These are phyloP conservation scores for Spisula solida DNA, from an alignment of 2,888 invertebrate genomes.

Conservation along the genomic window DNA sequence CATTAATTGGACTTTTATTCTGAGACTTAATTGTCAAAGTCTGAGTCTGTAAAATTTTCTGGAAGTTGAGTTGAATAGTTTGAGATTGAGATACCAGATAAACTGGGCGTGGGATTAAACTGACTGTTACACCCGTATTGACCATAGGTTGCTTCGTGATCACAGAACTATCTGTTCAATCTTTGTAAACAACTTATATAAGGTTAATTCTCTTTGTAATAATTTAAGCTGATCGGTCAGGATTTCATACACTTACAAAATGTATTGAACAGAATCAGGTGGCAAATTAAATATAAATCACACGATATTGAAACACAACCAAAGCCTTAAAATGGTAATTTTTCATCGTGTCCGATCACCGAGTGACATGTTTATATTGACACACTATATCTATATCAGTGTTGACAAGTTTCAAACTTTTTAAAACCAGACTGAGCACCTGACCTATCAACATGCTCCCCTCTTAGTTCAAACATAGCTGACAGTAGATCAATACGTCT, in stretches of 20 bases:
- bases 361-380: conserved; percentile 4
- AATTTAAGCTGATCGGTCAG: no score
- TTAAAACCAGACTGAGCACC: not conserved
- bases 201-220: no score
- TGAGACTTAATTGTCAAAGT: no score
- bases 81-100: no score
- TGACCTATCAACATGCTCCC: not conserved
- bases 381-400: not conserved
- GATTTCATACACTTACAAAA: not conserved
- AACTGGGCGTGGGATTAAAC: no score
- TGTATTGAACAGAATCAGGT: conserved; percentile 7
- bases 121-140: no score
- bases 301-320: not conserved
- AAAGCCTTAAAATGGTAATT: not conserved
- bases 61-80: no score
- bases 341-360: not conserved
- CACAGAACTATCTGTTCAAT: no score
- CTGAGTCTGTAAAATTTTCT: no score
- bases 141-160: no score
- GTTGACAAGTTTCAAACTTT: conserved; percentile 13
- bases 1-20: no score
- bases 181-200: no score
- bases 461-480: not conserved
- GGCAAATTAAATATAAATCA: not conserved
- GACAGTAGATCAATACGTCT: not conserved